phyloP scores from a whole-genome alignment of 2,113 vertebrate species.

The Ahaetulla prasina region DNA sequence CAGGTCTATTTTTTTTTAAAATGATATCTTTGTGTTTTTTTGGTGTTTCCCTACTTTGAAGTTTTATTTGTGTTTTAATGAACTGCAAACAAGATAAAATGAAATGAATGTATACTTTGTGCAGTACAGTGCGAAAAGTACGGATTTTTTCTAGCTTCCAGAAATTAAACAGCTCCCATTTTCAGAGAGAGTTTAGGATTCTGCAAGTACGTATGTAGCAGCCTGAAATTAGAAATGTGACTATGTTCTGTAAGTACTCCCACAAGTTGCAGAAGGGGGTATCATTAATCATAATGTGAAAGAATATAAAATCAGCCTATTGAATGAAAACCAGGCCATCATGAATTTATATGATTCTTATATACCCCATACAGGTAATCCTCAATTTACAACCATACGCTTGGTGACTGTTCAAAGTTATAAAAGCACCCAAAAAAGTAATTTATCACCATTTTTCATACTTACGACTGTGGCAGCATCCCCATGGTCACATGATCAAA shows the following conservation, averaged over 20 bases:
- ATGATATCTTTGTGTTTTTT: background rate
- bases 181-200: background rate
- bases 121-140: background rate
- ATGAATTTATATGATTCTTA: background rate
- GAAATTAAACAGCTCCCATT: background rate
- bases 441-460: background rate
- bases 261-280: background rate
- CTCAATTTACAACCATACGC: background rate
- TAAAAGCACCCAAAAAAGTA: background rate
- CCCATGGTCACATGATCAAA: background rate
- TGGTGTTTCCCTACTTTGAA: background rate
- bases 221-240: background rate
- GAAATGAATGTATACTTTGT: background rate
- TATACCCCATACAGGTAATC: background rate
- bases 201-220: background rate
- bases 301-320: background rate
- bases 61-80: background rate
- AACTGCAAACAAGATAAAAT: background rate
- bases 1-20: background rate
- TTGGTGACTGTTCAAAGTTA: background rate
- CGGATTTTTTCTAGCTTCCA: background rate
- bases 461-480: background rate
- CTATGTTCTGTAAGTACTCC: background rate
- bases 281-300: background rate
- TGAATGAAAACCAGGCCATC: background rate